phyloP scores from a whole-genome alignment of 2,113 vertebrate species.

The Bothrops jararaca region DNA sequence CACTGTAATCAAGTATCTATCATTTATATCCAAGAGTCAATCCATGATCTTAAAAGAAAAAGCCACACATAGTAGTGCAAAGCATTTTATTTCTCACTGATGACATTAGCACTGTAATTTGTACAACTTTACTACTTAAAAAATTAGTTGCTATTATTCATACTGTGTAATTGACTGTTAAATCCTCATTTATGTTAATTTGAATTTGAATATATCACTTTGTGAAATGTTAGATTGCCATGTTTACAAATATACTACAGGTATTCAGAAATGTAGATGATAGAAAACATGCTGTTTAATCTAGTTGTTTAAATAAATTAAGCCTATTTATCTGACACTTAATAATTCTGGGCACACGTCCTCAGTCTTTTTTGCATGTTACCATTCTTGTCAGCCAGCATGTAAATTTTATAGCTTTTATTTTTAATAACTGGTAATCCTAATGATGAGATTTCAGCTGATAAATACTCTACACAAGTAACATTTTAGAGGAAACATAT shows the following conservation, averaged over 20 bases:
- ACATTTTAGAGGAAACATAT: constrained; percentile 50
- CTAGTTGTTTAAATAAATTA: constrained; percentile 63
- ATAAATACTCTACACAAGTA: constrained; percentile 40
- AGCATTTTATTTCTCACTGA: background rate
- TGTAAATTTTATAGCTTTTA: constrained; percentile 42
- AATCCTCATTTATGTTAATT: constrained; percentile 76
- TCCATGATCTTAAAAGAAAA: background rate
- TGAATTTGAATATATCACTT: constrained; percentile 68
- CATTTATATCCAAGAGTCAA: background rate
- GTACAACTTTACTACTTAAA: constrained; percentile 54
- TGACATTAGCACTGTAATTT: constrained; percentile 45
- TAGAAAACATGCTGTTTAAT: constrained; percentile 66
- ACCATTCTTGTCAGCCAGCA: constrained; percentile 35
- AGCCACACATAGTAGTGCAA: background rate
- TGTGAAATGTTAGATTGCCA: constrained; percentile 71
- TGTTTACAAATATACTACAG: constrained; percentile 80
- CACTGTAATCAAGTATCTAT: background rate
- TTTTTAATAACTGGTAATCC: constrained; percentile 63
- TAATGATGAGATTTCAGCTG: constrained; percentile 57
- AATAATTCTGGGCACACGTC: constrained; percentile 68
- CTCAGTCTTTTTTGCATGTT: constrained; percentile 17
- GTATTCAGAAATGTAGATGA: constrained; percentile 75
- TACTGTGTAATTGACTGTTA: constrained; percentile 76
- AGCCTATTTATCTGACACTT: constrained; percentile 72
- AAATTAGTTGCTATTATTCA: constrained; percentile 73